Evolutionary conservation across 2,113 vertebrate species (phyloP).

Genomic region (Nannospalax galili): DNA sequence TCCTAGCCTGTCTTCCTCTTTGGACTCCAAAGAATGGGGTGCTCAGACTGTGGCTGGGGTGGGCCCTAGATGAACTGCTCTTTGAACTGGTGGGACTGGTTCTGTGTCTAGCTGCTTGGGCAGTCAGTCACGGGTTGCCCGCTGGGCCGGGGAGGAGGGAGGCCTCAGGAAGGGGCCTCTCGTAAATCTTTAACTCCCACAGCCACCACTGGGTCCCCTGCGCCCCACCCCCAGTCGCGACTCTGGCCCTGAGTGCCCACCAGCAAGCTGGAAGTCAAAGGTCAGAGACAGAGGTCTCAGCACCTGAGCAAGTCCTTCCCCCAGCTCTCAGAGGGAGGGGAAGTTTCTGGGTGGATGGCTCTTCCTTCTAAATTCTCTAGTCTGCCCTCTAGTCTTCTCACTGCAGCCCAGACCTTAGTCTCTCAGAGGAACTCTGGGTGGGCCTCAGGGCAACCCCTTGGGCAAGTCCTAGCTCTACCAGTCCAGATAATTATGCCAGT

Average conservation of each 20-base stretch:
- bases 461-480: neutral
- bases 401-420: conserved; percentile 47
- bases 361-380: neutral
- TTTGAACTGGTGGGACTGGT: conserved; percentile 83
- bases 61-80: conserved; percentile 70
- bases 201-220: conserved; percentile 21
- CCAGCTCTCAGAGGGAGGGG: neutral
- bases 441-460: conserved; percentile 46
- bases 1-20: neutral
- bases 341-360: neutral
- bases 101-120: conserved; percentile 73
- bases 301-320: conserved; percentile 54
- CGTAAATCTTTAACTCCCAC: conserved; percentile 81
- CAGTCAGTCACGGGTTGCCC: conserved; percentile 80
- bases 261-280: conserved; percentile 50
- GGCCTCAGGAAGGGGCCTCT: conserved; percentile 77
- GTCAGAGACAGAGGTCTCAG: conserved; percentile 59
- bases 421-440: neutral
- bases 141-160: conserved; percentile 69
- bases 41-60: conserved; percentile 49
- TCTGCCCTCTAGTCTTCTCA: conserved; percentile 11
- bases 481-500: conserved; percentile 17
- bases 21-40: conserved; percentile 49
- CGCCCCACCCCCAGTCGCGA: conserved; percentile 43
- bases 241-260: conserved; percentile 31